Evolutionary conservation across 2,113 vertebrate species (phyloP).

Genomic region (Takifugu flavidus): DNA sequence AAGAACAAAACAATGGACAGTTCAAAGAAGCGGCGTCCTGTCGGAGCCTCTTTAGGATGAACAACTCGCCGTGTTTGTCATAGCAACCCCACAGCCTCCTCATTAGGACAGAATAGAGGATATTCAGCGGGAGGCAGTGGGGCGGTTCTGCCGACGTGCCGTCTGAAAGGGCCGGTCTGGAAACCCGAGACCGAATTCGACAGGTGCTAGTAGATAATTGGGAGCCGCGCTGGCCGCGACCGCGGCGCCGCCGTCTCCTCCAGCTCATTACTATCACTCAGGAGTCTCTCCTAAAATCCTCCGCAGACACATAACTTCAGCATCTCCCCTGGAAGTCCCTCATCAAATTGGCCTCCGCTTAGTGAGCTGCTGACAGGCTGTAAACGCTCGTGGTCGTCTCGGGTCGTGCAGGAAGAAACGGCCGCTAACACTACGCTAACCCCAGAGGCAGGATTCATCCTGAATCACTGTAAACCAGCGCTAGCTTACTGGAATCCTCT

Average conservation of each 20-base stretch:
- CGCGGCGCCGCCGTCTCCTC: slow-evolving; percentile 51
- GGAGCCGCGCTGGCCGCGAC: slow-evolving; percentile 52
- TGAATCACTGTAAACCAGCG: too few species aligned
- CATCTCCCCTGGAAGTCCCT: slow-evolving; percentile 23
- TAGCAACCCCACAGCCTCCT: slow-evolving; percentile 9
- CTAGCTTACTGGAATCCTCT: too few species aligned
- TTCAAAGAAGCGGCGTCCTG: background rate
- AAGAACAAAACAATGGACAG: background rate
- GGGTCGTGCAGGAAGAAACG: too few species aligned
- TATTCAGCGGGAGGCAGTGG: slow-evolving; percentile 18
- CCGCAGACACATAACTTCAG: slow-evolving; percentile 6
- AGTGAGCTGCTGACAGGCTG: slow-evolving; percentile 14
- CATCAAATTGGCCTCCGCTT: slow-evolving; percentile 35
- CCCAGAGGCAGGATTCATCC: too few species aligned
- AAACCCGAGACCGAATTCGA: slow-evolving; percentile 50
- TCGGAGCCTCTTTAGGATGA: slow-evolving; percentile 9
- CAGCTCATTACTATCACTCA: slow-evolving; percentile 72
- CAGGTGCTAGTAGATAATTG: slow-evolving; percentile 71
- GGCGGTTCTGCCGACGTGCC: slow-evolving; percentile 22
- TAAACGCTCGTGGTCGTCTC: background rate
- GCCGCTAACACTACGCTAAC: too few species aligned
- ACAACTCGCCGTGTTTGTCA: background rate
- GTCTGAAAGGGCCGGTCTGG: slow-evolving; percentile 36
- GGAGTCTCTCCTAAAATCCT: slow-evolving; percentile 35
- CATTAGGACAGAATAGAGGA: slow-evolving; percentile 36